Evolutionary conservation across 2,888 invertebrate genomes (phyloP).

Genomic region (Drosophila conformis): DNA sequence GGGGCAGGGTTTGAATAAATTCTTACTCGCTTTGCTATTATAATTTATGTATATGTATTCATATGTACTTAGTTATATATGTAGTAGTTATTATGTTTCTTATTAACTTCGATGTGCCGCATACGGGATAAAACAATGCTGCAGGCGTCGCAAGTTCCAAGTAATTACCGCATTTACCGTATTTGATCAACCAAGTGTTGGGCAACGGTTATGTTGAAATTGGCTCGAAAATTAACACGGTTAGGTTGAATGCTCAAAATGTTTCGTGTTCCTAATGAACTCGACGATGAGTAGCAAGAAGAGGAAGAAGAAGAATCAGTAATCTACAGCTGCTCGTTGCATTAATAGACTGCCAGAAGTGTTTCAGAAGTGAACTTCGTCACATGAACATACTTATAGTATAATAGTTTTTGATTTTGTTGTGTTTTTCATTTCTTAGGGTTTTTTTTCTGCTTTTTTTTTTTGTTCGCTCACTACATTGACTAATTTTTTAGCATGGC

Average conservation of each 20-base stretch:
- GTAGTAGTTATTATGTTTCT: constrained; percentile 1
- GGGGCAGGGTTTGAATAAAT: constrained; percentile 32
- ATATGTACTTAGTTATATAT: constrained; percentile 31
- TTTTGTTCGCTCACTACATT: constrained; percentile 41
- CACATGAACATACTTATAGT: constrained; percentile 34
- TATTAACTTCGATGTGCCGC: constrained; percentile 30
- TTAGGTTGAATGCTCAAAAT: not conserved
- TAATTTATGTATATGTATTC: constrained; percentile 18
- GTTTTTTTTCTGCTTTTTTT: not conserved
- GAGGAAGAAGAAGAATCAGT: constrained; percentile 8
- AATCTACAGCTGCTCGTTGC: constrained; percentile 30
- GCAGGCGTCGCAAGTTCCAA: constrained; percentile 1
- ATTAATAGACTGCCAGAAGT: not conserved
- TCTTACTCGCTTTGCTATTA: constrained; percentile 23
- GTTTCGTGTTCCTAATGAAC: not conserved
- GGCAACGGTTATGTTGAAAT: not conserved
- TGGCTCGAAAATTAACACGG: not conserved
- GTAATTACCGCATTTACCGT: not conserved
- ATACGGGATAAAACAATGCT: constrained; percentile 13
- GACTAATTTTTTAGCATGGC: constrained; percentile 38
- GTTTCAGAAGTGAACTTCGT: constrained; percentile 15
- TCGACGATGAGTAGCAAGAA: not conserved
- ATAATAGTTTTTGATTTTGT: constrained; percentile 22
- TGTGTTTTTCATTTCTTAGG: not conserved
- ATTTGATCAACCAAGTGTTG: not conserved